Base-by-base conservation (phyloP, 2,888 invertebrate genomes). In the Podabrus alpinus region DNA sequence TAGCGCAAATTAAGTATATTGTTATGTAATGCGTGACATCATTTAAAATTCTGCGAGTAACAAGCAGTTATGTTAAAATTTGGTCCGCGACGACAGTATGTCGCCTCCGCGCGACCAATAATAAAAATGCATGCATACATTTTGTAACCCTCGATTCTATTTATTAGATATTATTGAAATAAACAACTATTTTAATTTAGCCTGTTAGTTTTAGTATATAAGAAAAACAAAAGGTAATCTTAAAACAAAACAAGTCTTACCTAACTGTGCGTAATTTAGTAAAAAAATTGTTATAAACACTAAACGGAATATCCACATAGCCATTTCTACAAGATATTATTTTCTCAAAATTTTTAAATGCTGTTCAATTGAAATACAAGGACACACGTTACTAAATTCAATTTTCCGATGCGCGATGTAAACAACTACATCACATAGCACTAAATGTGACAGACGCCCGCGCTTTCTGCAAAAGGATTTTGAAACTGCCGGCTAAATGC, bases 381-480 rank as follows among this genome's bases (percentile, higher is more conserved):
- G 59, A 21, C 24, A 25, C n/a, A 19, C 7, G n/a, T 66, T 11
- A 66, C 15, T 60, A 24, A 66, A 66, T 25, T 59, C 15, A 16
- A 64, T 70, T 10, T 70, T 64, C 16, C 4, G 15, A 29, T 13
- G 66, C 59, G 2, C 11, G 15, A 59, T 19, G 60, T 15, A 60
- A 67, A 71, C 66, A 67, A 66, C 15, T 66, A 25, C 59, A 71
- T 66, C 59, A 67, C 70, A 62, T 15, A 16, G 60, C 67, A 16
- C 71, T 15, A 59, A 15, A 45, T 45, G 59, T 59, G 16, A 71
- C 66, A 61, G 17, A 29, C 59, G 66, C 66, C 59, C 71, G 71
- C 71, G 71, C 66, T 66, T 71, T 66, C 64, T 17, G 59, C 11
- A 61, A 15, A 66, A 66, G 62, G 62, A 64, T 64, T 64, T 64